Percentiles rank a stretch among this genome's conserved stretches.
These are phyloP conservation scores for Magallana angulata DNA, from an alignment of 1,140 invertebrate genomes.

Conservation along the genomic window DNA sequence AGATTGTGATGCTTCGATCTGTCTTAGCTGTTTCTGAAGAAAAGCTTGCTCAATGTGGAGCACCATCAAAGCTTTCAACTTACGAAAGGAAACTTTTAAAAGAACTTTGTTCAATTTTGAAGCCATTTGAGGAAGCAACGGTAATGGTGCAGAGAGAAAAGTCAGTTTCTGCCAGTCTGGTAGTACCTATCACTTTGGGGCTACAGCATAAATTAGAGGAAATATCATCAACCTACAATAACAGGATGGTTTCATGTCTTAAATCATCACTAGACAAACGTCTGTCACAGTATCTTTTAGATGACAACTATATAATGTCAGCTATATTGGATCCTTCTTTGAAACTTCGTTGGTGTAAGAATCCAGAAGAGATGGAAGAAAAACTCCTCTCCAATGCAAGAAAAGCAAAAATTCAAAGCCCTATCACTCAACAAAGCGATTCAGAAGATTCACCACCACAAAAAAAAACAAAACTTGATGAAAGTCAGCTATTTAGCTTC, in stretches of 20 bases:
- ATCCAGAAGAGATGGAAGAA: background rate
- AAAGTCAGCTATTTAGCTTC: background rate
- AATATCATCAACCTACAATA: background rate
- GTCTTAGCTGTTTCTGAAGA: no score
- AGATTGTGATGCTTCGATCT: constrained; percentile 49
- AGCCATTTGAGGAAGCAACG: no score
- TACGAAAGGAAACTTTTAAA: no score
- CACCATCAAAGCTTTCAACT: no score
- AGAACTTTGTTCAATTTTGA: no score
- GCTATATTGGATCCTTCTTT: background rate
- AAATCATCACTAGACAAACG: background rate
- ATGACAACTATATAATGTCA: background rate
- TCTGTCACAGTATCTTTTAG: background rate
- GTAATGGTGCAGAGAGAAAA: no score
- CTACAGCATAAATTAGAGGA: background rate
- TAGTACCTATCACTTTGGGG: no score
- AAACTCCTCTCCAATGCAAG: background rate
- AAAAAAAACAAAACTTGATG: background rate
- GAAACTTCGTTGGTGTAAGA: background rate
- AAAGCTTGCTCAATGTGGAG: no score
- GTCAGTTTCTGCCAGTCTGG: no score
- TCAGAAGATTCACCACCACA: background rate
- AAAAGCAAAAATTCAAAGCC: background rate
- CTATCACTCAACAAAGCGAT: background rate
- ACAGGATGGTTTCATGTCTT: background rate